phyloP scores from a whole-genome alignment of 2,113 vertebrate species.

The Macrotus californicus region DNA sequence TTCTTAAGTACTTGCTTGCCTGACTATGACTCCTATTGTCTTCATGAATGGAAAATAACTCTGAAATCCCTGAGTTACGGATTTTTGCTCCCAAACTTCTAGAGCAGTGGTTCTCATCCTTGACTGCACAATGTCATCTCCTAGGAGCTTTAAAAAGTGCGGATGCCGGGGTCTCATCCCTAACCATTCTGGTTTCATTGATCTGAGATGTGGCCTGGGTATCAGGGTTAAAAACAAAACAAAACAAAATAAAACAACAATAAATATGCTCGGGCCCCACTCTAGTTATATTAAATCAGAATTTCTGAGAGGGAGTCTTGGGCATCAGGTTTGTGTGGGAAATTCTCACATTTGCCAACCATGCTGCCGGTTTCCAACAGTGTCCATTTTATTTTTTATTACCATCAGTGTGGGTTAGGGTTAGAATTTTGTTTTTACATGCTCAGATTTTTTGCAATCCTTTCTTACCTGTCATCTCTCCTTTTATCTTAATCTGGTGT shows the following conservation, averaged over 20 bases:
- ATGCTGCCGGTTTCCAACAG: neutral
- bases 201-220: neutral
- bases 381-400: neutral
- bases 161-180: neutral
- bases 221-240: conserved; percentile 16
- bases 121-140: neutral
- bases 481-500: neutral
- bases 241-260: neutral
- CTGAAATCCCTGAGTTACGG: neutral
- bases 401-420: neutral
- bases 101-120: neutral
- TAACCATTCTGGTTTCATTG: neutral
- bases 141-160: neutral
- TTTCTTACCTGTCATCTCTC: neutral
- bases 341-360: neutral
- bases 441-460: neutral
- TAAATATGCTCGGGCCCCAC: neutral
- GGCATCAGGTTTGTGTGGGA: neutral
- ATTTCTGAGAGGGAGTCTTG: neutral
- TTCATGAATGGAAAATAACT: conserved; percentile 5
- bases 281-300: neutral
- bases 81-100: neutral
- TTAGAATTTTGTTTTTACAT: neutral
- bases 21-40: neutral
- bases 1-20: neutral